Conservation (phyloP, 2,888 invertebrate species). For the Torymus tubicola region DNA sequence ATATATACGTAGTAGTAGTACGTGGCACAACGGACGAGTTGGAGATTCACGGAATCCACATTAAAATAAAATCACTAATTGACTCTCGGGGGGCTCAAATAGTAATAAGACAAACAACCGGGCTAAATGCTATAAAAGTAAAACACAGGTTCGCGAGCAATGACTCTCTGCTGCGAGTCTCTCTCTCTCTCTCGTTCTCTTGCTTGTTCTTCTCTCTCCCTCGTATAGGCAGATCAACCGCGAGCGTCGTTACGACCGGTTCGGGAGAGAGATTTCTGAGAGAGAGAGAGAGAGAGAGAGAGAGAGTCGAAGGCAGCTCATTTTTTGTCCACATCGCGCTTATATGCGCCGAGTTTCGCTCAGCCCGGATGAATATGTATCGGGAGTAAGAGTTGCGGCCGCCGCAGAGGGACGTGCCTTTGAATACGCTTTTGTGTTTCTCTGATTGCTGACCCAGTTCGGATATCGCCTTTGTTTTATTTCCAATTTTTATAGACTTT, state of each 20-base stretch:
- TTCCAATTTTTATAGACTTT: no score
- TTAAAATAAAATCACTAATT: slow-evolving; percentile 76
- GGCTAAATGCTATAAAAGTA: slow-evolving; percentile 75
- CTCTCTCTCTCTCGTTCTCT: slow-evolving; percentile 36
- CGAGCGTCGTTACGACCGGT: slow-evolving; percentile 63
- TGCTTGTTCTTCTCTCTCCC: slow-evolving; percentile 14
- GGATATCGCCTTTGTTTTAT: background rate
- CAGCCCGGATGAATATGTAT: background rate
- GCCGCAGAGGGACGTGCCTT: background rate
- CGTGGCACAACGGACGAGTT: slow-evolving; percentile 28
- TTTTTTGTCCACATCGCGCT: slow-evolving; percentile 38
- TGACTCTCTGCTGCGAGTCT: slow-evolving; percentile 57
- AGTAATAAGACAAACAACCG: slow-evolving; percentile 75
- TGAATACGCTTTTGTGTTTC: background rate
- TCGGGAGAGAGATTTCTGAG: slow-evolving; percentile 62
- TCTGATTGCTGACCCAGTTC: slow-evolving; percentile 29
- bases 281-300: slow-evolving; percentile 38
- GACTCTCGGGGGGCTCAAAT: slow-evolving; percentile 69
- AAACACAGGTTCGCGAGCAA: slow-evolving; percentile 71
- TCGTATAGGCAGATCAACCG: slow-evolving; percentile 59
- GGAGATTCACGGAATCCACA: slow-evolving; percentile 73
- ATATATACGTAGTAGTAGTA: slow-evolving; percentile 3
- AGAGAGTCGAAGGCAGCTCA: background rate
- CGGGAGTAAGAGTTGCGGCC: background rate
- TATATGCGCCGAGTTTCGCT: background rate